Conservation (phyloP, 64 coral and sea anemone genomes). For the Catalaphyllia jardinei region DNA sequence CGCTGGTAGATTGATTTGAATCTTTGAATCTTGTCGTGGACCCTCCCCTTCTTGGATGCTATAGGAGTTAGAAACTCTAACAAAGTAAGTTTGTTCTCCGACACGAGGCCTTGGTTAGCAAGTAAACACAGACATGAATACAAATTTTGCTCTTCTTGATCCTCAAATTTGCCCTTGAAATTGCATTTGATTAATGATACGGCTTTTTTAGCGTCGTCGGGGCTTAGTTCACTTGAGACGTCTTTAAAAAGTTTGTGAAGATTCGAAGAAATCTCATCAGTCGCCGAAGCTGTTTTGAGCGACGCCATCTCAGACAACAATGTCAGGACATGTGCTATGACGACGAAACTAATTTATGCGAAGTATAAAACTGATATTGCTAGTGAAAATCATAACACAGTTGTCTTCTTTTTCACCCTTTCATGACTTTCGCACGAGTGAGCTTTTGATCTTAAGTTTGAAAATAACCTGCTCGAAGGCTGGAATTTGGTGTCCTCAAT, state of each 20-base stretch:
- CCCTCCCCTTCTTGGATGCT: not conserved
- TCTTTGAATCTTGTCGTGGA: not conserved
- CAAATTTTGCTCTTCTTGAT: not conserved
- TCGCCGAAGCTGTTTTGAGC: not conserved
- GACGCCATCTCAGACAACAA: conserved; percentile 3
- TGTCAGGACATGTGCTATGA: too few species aligned
- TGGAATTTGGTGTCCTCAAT: too few species aligned
- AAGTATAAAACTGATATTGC: too few species aligned
- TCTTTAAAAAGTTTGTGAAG: not conserved
- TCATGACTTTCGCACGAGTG: too few species aligned
- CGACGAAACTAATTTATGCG: too few species aligned
- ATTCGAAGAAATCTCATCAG: conserved; percentile 7
- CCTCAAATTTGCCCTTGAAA: conserved; percentile 7
- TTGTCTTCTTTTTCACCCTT: too few species aligned
- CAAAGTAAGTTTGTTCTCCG: not conserved
- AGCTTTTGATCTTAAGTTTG: too few species aligned
- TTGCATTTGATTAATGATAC: conserved; percentile 11
- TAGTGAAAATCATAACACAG: too few species aligned
- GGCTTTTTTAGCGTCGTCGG: not conserved
- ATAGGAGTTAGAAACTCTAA: not conserved
- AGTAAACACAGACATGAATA: not conserved
- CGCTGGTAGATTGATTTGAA: not conserved
- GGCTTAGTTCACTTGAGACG: not conserved
- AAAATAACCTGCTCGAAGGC: too few species aligned
- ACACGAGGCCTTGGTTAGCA: not conserved